Base-by-base conservation (phyloP, 2,797 vertebrate genomes). In the Malurus leucopterus region DNA sequence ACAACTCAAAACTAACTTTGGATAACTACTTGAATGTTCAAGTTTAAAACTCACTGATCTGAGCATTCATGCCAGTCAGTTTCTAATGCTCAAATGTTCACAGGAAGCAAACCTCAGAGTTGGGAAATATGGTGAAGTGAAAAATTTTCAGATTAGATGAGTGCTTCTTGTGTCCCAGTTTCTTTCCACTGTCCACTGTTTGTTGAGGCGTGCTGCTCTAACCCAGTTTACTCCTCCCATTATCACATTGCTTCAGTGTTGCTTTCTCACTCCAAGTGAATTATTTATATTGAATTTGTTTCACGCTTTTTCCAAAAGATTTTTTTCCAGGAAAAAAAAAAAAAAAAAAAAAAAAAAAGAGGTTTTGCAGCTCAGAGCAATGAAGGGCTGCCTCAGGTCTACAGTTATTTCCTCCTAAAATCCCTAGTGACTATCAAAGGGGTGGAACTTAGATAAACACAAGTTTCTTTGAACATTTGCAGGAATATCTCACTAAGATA, bases 241-340 rank as follows among this genome's bases (percentile, higher is more conserved):
- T 89, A 64, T 63, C 80, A 50, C 41, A 40, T 21, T 75, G 21
- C 9, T 63, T 43, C 26, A 67, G 15, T 11, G 10, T 19, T 74
- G 15, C 15, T 55, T 80, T 70, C 34, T 89, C 13, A 65, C n/a
- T 54, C 9, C 1, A 3, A 46, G 7, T 72, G 57, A 86, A 93
- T 86, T 76, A 86, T 89, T 94, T 73, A 72, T 19, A 57, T 23
- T 40, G 43, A 84, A 59, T 55, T n/a, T 8, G 7, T 78, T 85
- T 74, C 20, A 71, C 0, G 0, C 6, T 64, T 77, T 63, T 68
- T 38, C 27, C 4, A 8, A 29, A 89, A 73, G 17, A 54, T 44
- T 19, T n/a, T 14, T 14, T 65, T 38, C 13, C n/a, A 38, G n/a
- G 23, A 3, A 19, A 40, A 69, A 49, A 22, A 38, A 55, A 38